Conservation (phyloP, 2,113 vertebrate species). For the Paradoxurus hermaphroditus region DNA sequence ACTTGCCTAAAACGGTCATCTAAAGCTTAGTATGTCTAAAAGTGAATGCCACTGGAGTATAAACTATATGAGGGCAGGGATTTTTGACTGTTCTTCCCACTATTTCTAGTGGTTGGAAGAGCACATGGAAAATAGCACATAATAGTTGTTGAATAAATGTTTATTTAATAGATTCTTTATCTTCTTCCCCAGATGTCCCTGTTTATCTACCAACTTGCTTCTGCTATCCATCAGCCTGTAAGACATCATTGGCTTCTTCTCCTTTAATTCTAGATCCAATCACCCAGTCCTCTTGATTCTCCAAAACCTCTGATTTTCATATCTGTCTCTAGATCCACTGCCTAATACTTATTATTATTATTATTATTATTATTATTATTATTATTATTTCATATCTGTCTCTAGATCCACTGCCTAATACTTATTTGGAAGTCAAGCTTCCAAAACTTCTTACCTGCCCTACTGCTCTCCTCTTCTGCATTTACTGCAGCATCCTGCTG, state of each 20-base stretch:
- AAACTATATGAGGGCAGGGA: neutral
- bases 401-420: neutral
- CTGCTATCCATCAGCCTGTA: neutral
- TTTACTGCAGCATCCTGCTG: neutral
- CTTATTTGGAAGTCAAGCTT: neutral
- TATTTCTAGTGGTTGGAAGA: neutral
- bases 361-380: too few relatives aligned
- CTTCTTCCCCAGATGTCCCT: neutral
- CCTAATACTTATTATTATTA: neutral
- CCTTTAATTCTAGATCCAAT: neutral
- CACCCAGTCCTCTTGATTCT: neutral
- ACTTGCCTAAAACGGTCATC: neutral
- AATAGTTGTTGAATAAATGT: neutral
- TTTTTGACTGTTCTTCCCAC: neutral
- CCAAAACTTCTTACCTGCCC: neutral
- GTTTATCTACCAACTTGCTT: neutral
- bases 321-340: neutral
- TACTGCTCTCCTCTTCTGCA: neutral
- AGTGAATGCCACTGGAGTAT: neutral
- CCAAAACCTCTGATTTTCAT: neutral
- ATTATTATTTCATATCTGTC: too few relatives aligned
- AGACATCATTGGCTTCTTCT: neutral
- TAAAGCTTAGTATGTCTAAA: neutral
- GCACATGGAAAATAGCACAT: neutral
- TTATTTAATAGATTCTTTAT: neutral